Evolutionary conservation across 2,797 vertebrate species (phyloP).

Genomic region (Emydoidea blandingii): DNA sequence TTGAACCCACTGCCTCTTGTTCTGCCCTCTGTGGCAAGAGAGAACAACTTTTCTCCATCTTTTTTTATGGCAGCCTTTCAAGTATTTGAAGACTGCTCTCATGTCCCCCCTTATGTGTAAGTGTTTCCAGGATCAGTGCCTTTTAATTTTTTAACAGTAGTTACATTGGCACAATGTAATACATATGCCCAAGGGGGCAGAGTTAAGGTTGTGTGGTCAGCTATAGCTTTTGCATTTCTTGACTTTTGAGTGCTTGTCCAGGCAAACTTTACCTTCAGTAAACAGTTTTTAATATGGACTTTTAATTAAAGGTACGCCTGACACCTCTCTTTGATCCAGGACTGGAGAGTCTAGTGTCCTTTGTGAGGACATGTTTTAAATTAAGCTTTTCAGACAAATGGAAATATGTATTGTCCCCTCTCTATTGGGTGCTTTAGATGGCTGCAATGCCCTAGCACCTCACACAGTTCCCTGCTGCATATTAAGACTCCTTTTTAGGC

Average conservation of each 20-base stretch:
- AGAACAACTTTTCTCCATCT: too few species aligned
- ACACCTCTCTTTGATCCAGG: rapidly evolving
- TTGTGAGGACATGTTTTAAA: rapidly evolving
- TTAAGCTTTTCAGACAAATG: rapidly evolving
- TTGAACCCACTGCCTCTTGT: too few species aligned
- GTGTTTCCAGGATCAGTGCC: rapidly evolving
- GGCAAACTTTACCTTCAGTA: rapidly evolving
- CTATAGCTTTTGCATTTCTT: neutral
- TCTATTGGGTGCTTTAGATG: rapidly evolving
- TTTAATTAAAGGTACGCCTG: neutral
- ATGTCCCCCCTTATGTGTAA: rapidly evolving
- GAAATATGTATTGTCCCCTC: rapidly evolving
- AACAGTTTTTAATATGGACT: rapidly evolving
- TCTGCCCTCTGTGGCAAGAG: too few species aligned
- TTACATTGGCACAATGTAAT: rapidly evolving
- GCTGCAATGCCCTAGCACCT: rapidly evolving
- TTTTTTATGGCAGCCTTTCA: too few species aligned
- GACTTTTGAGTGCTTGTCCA: rapidly evolving
- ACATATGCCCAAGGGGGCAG: neutral
- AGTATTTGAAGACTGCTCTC: too few species aligned
- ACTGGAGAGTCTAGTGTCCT: rapidly evolving
- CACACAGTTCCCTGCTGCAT: neutral
- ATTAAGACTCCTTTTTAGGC: neutral
- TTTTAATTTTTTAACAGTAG: neutral
- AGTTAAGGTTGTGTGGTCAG: neutral